Base-by-base conservation (phyloP, 1,140 invertebrate genomes). In the Cotesia typhae region DNA sequence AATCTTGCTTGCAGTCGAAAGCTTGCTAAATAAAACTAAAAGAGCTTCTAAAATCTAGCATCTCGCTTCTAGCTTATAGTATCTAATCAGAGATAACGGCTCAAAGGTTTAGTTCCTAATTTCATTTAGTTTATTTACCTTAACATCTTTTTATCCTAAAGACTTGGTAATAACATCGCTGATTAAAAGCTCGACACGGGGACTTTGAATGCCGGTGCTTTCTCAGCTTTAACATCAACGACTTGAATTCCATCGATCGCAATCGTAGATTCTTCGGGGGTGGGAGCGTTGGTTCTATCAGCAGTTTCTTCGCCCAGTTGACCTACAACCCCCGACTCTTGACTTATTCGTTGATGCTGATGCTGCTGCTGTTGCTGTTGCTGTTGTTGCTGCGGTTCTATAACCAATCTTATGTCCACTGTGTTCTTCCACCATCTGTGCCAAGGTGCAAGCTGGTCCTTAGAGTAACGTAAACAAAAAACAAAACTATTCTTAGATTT, bases 391-490 rank as follows among this genome's bases (percentile, higher is more conserved):
- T 37, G 63, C 71, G 78, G 79, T 67, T 84, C 81, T 72, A 80
- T 79, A 71, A 87, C 77, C 9, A 88, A 78, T 41, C 81, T 83
- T 72, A 88, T 80, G 75, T 86, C 84, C 53, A 85, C 81, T 55
- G 83, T 78, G 57, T 76, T 79, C 41, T 79, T 84, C 86, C 86
- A 88, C 86, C 87, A 88, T 41, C 80, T 81, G 78, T 88, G 87
- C 85, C 87, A 88, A 0, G 83, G 85, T n/a, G 77, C 76, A 57
- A 86, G 69, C 71, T 88, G 86, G 73, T 88, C 85, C 81, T 84
- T 52, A n/a, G 79, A 74, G 75, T 80, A 75, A 14, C 10, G 14
- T 53, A 60, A 12, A 35, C 36, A 36, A 53, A 17, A 38, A 28
- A 12, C 28, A 59, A 5, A 59, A 35, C 28, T 28, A 28, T 3